Evolutionary conservation across 2,797 vertebrate genomes (phyloP).

Genomic region (Pitangus sulphuratus): DNA sequence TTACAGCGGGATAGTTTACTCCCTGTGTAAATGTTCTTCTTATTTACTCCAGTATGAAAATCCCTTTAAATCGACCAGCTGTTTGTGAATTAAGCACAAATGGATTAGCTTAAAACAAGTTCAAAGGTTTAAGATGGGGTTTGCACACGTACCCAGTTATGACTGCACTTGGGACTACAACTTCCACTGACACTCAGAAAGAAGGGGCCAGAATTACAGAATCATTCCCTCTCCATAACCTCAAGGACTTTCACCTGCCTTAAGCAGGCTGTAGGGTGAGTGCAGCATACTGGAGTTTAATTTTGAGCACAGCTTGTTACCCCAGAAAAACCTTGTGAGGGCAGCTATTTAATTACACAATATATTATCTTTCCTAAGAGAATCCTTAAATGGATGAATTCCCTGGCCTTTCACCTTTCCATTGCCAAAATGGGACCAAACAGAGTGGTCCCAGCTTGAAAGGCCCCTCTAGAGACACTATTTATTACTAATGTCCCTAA

Average conservation of each 20-base stretch:
- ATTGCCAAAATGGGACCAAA: background rate
- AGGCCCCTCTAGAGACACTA: background rate
- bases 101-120: slow-evolving; percentile 46
- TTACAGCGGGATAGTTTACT: slow-evolving; percentile 2
- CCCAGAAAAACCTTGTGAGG: background rate
- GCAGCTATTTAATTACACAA: slow-evolving; percentile 27
- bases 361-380: background rate
- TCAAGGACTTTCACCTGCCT: background rate
- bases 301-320: background rate
- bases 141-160: background rate
- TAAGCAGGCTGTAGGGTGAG: background rate
- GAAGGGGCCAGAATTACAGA: background rate
- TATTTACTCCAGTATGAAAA: slow-evolving; percentile 33
- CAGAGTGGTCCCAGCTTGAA: background rate
- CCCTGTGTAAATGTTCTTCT: slow-evolving; percentile 17
- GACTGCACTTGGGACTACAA: rapidly evolving
- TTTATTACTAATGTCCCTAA: background rate
- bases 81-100: slow-evolving; percentile 54
- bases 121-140: background rate
- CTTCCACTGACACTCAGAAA: background rate
- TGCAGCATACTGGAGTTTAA: background rate
- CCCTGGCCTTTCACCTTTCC: background rate
- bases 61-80: slow-evolving; percentile 60
- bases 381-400: background rate
- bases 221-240: background rate